Conservation (phyloP, 2,888 invertebrate genomes). For the Drosophila formosana region DNA sequence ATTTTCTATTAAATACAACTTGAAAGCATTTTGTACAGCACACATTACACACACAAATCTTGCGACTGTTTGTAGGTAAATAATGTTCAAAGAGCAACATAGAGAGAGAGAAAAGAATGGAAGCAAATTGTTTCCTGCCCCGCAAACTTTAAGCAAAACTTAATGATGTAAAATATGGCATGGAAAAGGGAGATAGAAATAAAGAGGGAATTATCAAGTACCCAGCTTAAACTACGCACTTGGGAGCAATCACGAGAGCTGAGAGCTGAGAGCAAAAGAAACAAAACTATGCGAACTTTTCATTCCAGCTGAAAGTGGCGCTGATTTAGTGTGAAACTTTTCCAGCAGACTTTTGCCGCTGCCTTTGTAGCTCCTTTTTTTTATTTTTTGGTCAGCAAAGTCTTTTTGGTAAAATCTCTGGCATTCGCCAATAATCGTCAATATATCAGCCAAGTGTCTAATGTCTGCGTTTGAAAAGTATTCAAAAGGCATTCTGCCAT, state of each 20-base stretch:
- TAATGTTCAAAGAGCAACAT: constrained; percentile 39
- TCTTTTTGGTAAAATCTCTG: constrained; percentile 21
- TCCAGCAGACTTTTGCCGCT: constrained; percentile 1
- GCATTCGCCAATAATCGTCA: constrained; percentile 74
- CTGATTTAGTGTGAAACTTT: constrained; percentile 78
- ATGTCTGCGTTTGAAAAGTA: constrained; percentile 60
- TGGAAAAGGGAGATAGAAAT: not conserved
- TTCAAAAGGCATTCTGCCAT: constrained; percentile 23
- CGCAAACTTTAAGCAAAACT: constrained; percentile 61
- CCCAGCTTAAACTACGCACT: constrained; percentile 75
- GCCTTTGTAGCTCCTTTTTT: constrained; percentile 37
- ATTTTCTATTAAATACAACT: constrained; percentile 51
- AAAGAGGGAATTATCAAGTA: constrained; percentile 56
- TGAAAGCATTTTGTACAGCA: constrained; percentile 45
- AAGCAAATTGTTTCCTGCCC: constrained; percentile 37
- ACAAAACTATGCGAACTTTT: constrained; percentile 61
- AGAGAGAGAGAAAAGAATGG: not conserved
- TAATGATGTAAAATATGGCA: constrained; percentile 77
- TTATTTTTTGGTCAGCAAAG: constrained; percentile 53
- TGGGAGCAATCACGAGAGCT: constrained; percentile 68
- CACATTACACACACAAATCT: constrained; percentile 17
- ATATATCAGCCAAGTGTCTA: constrained; percentile 71
- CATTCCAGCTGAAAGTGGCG: constrained; percentile 50
- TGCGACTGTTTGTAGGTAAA: constrained; percentile 54
- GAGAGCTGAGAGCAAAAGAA: constrained; percentile 27